Percentiles rank a stretch among this genome's conserved stretches.
Evolutionary conservation across 2,113 vertebrate species (phyloP).

Genomic region (Heloderma charlesbogerti): DNA sequence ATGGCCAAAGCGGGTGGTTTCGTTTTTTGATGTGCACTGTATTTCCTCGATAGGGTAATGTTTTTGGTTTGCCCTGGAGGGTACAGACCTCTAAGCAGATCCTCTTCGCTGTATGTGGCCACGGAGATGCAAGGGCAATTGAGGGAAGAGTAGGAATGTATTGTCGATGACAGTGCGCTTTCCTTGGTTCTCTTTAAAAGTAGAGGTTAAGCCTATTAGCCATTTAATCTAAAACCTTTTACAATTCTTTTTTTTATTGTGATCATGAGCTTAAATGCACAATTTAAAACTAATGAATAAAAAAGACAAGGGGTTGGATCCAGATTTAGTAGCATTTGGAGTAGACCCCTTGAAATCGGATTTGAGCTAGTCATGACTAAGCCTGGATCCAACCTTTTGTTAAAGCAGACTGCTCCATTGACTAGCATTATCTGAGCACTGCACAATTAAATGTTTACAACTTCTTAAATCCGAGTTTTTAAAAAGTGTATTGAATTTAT

Average conservation of each 20-base stretch:
- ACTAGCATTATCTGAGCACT: neutral
- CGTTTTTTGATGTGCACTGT: neutral
- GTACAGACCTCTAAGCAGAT: neutral
- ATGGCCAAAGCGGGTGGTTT: neutral
- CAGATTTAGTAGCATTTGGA: neutral
- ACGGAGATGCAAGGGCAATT: neutral
- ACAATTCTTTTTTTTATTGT: neutral
- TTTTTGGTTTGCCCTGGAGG: neutral
- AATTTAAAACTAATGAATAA: neutral
- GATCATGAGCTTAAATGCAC: no score
- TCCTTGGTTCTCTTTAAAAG: no score
- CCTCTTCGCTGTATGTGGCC: neutral
- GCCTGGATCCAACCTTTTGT: no score
- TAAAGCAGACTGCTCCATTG: neutral
- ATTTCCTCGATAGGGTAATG: neutral
- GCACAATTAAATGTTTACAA: neutral
- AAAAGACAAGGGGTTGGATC: neutral
- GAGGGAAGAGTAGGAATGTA: neutral
- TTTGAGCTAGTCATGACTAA: neutral
- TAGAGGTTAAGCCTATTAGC: neutral
- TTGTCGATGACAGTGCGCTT: neutral
- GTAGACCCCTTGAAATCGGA: neutral
- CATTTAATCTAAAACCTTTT: no score
- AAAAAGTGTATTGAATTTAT: neutral
- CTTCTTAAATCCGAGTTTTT: neutral